A percentile compares a stretch with the other conserved stretches of the same genome.
phyloP scores from a whole-genome alignment of 2,888 invertebrate genomes.

The Trachelus troglodyta region DNA sequence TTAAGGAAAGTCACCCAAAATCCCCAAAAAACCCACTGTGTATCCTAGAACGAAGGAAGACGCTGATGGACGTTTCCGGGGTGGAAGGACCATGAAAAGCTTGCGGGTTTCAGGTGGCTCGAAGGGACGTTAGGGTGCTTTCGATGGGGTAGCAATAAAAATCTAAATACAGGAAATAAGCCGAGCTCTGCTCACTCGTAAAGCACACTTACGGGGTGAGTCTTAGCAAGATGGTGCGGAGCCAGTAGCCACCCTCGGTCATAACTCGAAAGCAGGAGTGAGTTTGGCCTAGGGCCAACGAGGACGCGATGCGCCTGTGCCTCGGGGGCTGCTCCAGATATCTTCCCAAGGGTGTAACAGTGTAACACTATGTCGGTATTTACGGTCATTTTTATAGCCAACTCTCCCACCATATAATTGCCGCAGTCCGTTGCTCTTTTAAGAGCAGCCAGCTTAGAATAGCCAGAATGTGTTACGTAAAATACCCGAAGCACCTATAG shows the following conservation, averaged over 20 bases:
- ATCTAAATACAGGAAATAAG: slow-evolving; percentile 27
- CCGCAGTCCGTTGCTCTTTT: slow-evolving; percentile 26
- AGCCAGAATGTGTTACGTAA: not conserved
- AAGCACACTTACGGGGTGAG: slow-evolving; percentile 25
- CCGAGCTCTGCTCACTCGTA: slow-evolving; percentile 18
- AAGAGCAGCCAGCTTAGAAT: slow-evolving; percentile 21
- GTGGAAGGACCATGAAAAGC: not conserved
- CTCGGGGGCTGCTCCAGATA: slow-evolving; percentile 36
- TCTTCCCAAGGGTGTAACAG: slow-evolving; percentile 29
- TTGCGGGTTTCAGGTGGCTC: not conserved
- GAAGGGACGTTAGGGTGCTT: slow-evolving; percentile 4
- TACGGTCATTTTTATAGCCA: slow-evolving; percentile 59
- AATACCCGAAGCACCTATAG: not conserved
- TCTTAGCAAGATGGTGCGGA: slow-evolving; percentile 5
- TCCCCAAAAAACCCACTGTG: not conserved
- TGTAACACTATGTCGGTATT: slow-evolving; percentile 43
- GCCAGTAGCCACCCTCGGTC: slow-evolving; percentile 5
- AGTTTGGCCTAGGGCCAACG: slow-evolving; percentile 44
- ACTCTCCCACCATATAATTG: slow-evolving; percentile 48
- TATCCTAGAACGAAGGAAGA: not conserved
- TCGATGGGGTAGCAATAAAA: slow-evolving; percentile 14
- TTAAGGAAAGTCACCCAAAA: not conserved
- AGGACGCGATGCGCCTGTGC: slow-evolving; percentile 30
- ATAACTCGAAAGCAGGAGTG: slow-evolving; percentile 18
- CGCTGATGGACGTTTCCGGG: not conserved